These are phyloP conservation scores for Vollenhovia emeryi DNA, from an alignment of 1,140 invertebrate genomes.

Conservation along the genomic window DNA sequence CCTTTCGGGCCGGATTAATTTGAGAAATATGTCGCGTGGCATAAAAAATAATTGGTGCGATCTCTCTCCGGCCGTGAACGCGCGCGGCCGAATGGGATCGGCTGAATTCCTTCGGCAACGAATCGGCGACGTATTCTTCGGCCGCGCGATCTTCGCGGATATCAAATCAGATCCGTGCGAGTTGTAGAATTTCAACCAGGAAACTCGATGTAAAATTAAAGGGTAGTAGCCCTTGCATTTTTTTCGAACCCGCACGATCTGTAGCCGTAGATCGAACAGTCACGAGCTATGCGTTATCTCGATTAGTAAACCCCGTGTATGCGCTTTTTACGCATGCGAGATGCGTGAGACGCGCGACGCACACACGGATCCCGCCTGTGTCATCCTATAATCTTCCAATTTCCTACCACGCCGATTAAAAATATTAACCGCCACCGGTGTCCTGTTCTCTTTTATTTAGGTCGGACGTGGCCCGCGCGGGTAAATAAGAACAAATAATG, in stretches of 20 bases:
- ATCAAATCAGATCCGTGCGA: conserved; percentile 55
- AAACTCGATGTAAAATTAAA: conserved; percentile 1
- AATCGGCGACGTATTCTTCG: conserved; percentile 19
- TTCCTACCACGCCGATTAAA: conserved; percentile 51
- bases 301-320: conserved; percentile 47
- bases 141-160: conserved; percentile 3
- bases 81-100: background rate
- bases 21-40: conserved; percentile 61
- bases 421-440: conserved; percentile 9
- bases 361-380: background rate
- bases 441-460: conserved; percentile 20
- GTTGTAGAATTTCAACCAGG: conserved; percentile 19
- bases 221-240: conserved; percentile 3
- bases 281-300: conserved; percentile 26
- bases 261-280: conserved; percentile 13
- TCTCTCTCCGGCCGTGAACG: background rate
- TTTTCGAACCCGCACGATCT: conserved; percentile 36
- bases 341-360: background rate
- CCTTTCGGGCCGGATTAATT: conserved; percentile 33
- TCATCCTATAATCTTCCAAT: conserved; percentile 54
- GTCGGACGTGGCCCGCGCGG: background rate
- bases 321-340: conserved; percentile 10
- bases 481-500: conserved; percentile 39
- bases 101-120: conserved; percentile 10
- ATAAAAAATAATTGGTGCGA: conserved; percentile 65